Evolutionary conservation across 2,113 vertebrate species (phyloP), one percentile per base, ranked within the genome.

Genomic region (Hymenochirus boettgeri): DNA sequence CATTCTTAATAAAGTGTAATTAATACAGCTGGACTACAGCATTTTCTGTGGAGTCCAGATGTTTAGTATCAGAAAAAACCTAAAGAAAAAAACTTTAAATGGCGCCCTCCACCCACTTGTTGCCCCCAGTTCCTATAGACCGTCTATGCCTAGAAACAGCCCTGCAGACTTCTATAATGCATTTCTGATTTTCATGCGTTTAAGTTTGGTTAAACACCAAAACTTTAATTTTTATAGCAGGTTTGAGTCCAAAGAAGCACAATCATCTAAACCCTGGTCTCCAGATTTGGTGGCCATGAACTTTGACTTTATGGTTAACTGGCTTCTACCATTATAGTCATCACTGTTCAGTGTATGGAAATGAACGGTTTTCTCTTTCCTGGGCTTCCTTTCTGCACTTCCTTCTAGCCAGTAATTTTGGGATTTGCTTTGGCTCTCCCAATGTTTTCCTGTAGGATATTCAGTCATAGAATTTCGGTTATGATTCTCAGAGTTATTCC

Each of bases 171-270:
- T n/a, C n/a, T n/a, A n/a, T n/a, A n/a, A n/a, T n/a, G n/a, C n/a
- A n/a, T n/a, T n/a, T n/a, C n/a, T n/a, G n/a, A n/a, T n/a, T n/a
- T n/a, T n/a, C n/a, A n/a, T n/a, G n/a, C n/a, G n/a, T n/a, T n/a
- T n/a, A n/a, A n/a, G n/a, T n/a, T n/a, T n/a, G n/a, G n/a, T n/a
- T n/a, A n/a, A n/a, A n/a, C n/a, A n/a, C n/a, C n/a, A n/a, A n/a
- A n/a, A n/a, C n/a, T n/a, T n/a, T n/a, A n/a, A n/a, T 31, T 13
- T 25, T 50, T 22, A 69, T 18, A 69, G 57, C 8, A 69, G 13
- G 9, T 56, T 69, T 31, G 65, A 69, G 51, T 69, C 65, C 48
- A 67, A 6, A 45, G 57, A 53, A n/a, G 65, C n/a, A n/a, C 10
- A 29, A 27, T 60, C 56, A 26, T 10, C 57, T 21, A 37, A n/a